Evolutionary conservation across 2,888 invertebrate genomes (phyloP).

Genomic region (Achlya flavicornis): DNA sequence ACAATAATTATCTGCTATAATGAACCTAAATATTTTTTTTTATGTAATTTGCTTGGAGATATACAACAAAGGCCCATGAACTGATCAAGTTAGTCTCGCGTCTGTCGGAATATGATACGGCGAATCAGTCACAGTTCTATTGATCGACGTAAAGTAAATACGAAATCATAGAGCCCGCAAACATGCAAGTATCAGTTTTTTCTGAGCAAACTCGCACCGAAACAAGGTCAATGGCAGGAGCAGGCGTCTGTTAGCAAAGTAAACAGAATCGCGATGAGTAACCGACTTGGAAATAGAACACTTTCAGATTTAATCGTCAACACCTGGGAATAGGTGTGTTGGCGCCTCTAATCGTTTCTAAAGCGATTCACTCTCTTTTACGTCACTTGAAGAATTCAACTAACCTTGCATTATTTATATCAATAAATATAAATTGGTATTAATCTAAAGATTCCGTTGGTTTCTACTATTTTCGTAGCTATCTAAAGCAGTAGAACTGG

Average conservation of each 20-base stretch:
- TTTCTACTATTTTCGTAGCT: no score
- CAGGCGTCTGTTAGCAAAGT: slow-evolving; percentile 70
- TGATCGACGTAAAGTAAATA: slow-evolving; percentile 14
- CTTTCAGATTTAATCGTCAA: slow-evolving; percentile 60
- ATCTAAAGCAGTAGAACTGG: no score
- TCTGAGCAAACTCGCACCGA: slow-evolving; percentile 49
- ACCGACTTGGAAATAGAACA: slow-evolving; percentile 71
- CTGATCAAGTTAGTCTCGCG: slow-evolving; percentile 19
- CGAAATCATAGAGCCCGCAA: slow-evolving; percentile 42
- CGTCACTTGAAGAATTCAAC: slow-evolving; percentile 27
- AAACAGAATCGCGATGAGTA: slow-evolving; percentile 76
- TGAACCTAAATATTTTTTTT: neutral
- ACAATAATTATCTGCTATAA: neutral
- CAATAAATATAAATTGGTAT: no score
- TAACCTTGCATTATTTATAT: slow-evolving; percentile 5
- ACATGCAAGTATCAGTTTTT: slow-evolving; percentile 56
- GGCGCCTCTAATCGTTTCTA: slow-evolving; percentile 40
- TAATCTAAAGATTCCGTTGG: no score
- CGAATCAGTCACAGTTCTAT: slow-evolving; percentile 26
- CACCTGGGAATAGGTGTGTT: slow-evolving; percentile 60
- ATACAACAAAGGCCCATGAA: neutral
- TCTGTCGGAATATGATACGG: slow-evolving; percentile 22
- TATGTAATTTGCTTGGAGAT: neutral
- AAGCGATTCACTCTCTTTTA: slow-evolving; percentile 33
- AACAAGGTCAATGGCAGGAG: slow-evolving; percentile 80